A percentile compares a stretch with the other conserved stretches of the same genome.
These are phyloP conservation scores for Anoura caudifer DNA, from an alignment of 2,113 vertebrate genomes.

Conservation along the genomic window DNA sequence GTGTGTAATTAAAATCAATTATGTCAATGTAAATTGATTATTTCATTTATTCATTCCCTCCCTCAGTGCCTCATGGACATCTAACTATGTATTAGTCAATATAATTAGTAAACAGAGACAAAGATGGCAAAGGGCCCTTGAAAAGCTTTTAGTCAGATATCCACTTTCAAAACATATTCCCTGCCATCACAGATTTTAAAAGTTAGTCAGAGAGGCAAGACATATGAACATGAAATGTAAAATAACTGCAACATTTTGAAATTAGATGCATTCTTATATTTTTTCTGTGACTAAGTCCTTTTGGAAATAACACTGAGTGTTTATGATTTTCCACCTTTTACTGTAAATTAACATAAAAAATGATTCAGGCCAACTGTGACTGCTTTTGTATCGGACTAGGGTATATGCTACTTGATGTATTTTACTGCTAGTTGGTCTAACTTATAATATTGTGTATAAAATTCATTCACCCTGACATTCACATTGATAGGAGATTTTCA, in stretches of 20 bases:
- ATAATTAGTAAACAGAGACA: not conserved
- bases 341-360: conserved; percentile 39
- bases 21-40: not conserved
- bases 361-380: conserved; percentile 27
- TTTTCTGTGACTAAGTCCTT: conserved; percentile 61
- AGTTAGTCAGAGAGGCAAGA: conserved; percentile 35
- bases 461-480: conserved; percentile 52
- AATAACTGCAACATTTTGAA: conserved; percentile 60
- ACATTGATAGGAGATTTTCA: conserved; percentile 47
- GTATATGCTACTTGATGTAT: conserved; percentile 5
- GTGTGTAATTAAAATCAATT: not conserved
- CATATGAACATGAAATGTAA: conserved; percentile 69
- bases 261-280: conserved; percentile 47
- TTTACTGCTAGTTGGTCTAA: conserved; percentile 33
- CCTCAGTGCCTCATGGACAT: not conserved
- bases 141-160: not conserved
- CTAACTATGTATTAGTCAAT: not conserved
- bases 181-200: conserved; percentile 48
- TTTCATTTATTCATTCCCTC: not conserved
- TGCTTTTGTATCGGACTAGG: conserved; percentile 17
- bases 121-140: not conserved
- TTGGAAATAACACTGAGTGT: conserved; percentile 52
- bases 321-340: conserved; percentile 17
- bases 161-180: conserved; percentile 13
- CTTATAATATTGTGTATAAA: conserved; percentile 14